Percentiles rank a stretch among this genome's conserved stretches.
These are phyloP conservation scores for Elephas maximus DNA, from an alignment of 2,113 vertebrate species.

Conservation along the genomic window DNA sequence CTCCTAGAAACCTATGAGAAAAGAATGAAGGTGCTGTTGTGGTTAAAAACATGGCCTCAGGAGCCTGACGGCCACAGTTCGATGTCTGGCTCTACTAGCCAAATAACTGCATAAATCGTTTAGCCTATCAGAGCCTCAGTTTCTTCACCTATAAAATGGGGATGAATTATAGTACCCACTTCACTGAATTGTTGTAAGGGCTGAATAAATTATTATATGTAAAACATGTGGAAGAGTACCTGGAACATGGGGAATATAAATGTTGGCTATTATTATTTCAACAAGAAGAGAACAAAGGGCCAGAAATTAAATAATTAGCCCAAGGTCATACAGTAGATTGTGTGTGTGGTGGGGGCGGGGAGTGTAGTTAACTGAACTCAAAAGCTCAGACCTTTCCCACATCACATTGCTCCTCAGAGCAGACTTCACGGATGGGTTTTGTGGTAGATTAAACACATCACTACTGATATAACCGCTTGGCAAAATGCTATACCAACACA, in stretches of 20 bases:
- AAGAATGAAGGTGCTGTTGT: conserved; percentile 13
- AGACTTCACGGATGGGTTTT: neutral
- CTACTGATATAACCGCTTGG: neutral
- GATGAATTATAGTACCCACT: neutral
- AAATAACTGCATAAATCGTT: neutral
- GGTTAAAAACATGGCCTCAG: neutral
- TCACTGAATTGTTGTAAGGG: neutral
- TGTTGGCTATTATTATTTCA: neutral
- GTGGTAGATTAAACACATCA: neutral
- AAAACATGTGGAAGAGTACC: neutral
- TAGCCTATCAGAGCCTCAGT: neutral
- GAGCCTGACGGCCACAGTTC: neutral
- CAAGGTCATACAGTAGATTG: neutral
- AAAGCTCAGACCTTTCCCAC: neutral
- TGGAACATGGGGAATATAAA: neutral
- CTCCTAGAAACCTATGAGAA: conserved; percentile 6
- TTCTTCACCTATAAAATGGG: conserved; percentile 11
- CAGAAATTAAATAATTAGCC: neutral
- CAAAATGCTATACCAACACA: neutral
- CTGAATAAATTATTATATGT: neutral
- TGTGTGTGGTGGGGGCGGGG: neutral
- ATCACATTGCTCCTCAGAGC: neutral
- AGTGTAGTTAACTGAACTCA: neutral
- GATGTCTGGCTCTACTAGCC: neutral
- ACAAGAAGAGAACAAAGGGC: neutral